Evolutionary conservation across 2,113 vertebrate species (phyloP), one percentile per base, ranked within the genome.

Genomic region (Lepus americanus): DNA sequence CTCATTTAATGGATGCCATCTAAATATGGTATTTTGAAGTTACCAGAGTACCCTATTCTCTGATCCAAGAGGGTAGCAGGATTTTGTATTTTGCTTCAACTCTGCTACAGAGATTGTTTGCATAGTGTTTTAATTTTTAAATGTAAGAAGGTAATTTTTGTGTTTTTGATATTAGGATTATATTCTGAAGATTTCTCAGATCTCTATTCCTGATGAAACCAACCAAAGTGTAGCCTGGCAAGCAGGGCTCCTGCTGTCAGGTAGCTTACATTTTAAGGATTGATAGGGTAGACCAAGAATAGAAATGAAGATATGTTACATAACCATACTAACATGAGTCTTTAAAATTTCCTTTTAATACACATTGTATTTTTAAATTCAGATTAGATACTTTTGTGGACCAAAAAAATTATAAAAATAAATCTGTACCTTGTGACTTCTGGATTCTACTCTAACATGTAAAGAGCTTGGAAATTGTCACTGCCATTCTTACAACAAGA

Each of bases 1-100:
- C 85, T 92, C 6, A 74, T 89, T 94, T 88, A 69, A n/a, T 74
- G 94, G 84, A 25, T 89, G 44, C 36, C 55, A 73, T 81, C 61
- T 81, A 6, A 44, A 31, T 55, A 49, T 31, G 72, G 53, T 83
- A 69, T 72, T 44, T 77, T 85, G 39, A 17, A 70, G 31, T 64
- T 94, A 90, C 76, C 23, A 92, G 69, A 82, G 49, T 36, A 66
- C 53, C 29, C 14, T 33, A 92, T 76, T 80, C 22, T 22, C 80
- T 63, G 16, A 55, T 82, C n/a, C 33, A 88, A 29, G 22, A 33
- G 49, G 20, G 9, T 51, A 31, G 20, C 0, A 13, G n/a, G 6
- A 84, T 86, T 89, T 92, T 92, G 29, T 9, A 39, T 86, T 92
- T 87, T 94, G 53, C 44, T 64, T 90, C 59, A 77, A 20, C 5